A percentile compares a stretch with the other conserved stretches of the same genome.
phyloP scores from a whole-genome alignment of 2,888 invertebrate species.

The Lacanobia wlatinum region DNA sequence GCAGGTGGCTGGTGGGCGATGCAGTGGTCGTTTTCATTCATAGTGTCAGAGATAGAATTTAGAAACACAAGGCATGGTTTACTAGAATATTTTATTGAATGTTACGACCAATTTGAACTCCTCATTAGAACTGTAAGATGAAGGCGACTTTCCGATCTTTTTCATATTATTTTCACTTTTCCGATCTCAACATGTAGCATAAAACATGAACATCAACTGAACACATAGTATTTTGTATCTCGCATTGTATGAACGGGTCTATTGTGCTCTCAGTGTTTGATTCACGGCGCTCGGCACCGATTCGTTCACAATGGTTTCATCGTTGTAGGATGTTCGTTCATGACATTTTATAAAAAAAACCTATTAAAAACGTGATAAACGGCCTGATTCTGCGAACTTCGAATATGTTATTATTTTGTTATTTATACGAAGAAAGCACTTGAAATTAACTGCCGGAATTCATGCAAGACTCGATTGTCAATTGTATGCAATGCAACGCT shows the following conservation, averaged over 20 bases:
- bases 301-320: conserved; percentile 40
- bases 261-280: conserved; percentile 34
- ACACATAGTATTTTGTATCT: conserved; percentile 10
- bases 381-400: conserved; percentile 42
- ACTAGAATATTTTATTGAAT: no score
- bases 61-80: no score
- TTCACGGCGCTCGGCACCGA: conserved; percentile 13
- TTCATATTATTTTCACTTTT: not conserved
- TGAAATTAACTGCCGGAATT: conserved; percentile 33
- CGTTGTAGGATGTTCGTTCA: conserved; percentile 19
- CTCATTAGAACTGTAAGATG: not conserved
- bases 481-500: conserved; percentile 15
- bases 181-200: not conserved
- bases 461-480: conserved; percentile 41
- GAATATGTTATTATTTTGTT: conserved; percentile 37
- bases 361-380: conserved; percentile 34
- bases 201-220: not conserved
- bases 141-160: not conserved
- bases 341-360: conserved; percentile 18
- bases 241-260: conserved; percentile 4
- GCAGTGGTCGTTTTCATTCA: conserved; percentile 17
- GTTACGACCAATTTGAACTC: not conserved
- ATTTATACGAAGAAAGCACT: conserved; percentile 38
- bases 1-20: conserved; percentile 38
- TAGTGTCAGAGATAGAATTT: not conserved